Evolutionary conservation across 2,888 invertebrate genomes (phyloP).

Genomic region (Drosophila mimetica): DNA sequence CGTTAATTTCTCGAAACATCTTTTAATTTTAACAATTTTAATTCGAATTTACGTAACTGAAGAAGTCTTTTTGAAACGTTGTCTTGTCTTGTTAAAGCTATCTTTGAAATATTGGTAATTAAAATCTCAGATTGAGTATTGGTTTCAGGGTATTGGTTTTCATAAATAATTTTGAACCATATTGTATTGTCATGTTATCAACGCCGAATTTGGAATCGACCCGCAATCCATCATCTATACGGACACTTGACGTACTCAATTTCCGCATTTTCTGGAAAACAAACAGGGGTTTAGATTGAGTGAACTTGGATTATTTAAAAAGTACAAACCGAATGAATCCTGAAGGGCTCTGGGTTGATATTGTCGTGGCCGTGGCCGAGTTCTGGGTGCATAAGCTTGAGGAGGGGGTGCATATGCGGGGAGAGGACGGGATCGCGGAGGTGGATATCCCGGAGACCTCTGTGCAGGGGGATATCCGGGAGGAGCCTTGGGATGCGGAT

Average conservation of each 20-base stretch:
- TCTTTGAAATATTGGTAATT: too few relatives aligned
- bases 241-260: slow-evolving; percentile 3
- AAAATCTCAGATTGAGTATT: too few relatives aligned
- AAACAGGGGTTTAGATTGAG: neutral
- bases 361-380: neutral
- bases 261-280: neutral
- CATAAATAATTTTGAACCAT: too few relatives aligned
- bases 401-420: neutral
- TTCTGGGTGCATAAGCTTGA: neutral
- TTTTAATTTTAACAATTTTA: too few relatives aligned
- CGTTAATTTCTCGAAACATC: too few relatives aligned
- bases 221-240: neutral
- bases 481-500: neutral
- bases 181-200: too few relatives aligned
- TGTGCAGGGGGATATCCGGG: neutral
- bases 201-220: neutral
- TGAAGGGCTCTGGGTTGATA: neutral
- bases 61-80: too few relatives aligned
- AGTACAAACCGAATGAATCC: neutral
- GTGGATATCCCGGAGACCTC: neutral
- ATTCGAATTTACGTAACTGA: too few relatives aligned
- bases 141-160: too few relatives aligned
- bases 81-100: too few relatives aligned
- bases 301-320: neutral
- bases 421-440: neutral